phyloP scores from a whole-genome alignment of 2,113 vertebrate species.

The Campylorhamphus procurvoides region DNA sequence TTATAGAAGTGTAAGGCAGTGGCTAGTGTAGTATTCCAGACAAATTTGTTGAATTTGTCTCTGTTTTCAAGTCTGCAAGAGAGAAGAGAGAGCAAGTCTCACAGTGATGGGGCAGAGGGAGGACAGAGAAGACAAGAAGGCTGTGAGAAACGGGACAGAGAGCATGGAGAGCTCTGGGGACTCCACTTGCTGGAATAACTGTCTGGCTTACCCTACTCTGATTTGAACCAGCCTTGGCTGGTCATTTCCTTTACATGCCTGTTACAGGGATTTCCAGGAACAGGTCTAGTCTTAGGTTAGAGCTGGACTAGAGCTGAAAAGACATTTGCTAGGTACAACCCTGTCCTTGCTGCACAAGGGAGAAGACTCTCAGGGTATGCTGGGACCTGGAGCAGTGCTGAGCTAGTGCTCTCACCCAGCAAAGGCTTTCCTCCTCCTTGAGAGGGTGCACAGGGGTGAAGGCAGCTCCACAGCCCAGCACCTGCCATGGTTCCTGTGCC shows the following conservation, averaged over 20 bases:
- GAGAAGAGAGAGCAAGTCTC: not conserved
- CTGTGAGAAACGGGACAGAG: not conserved
- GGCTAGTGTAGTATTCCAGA: not conserved
- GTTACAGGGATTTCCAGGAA: not conserved
- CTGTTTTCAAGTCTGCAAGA: not conserved
- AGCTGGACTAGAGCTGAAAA: not conserved
- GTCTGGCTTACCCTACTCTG: not conserved
- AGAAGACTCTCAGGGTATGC: not conserved
- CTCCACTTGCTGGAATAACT: not conserved
- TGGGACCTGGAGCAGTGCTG: not conserved
- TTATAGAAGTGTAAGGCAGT: not conserved
- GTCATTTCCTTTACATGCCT: not conserved
- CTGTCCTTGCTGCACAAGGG: not conserved
- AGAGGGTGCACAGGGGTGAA: fast-evolving
- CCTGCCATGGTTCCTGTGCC: not conserved
- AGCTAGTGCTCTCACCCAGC: not conserved
- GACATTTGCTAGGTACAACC: not conserved
- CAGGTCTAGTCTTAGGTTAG: not conserved
- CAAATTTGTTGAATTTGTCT: not conserved
- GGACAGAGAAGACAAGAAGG: not conserved
- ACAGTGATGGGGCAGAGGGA: not conserved
- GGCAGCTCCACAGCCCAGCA: not conserved
- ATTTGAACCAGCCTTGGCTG: not conserved
- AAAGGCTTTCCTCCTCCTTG: not conserved
- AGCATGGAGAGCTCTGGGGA: not conserved